These are phyloP conservation scores for Drosophila jambulina DNA, from an alignment of 1,140 invertebrate species.

Conservation along the genomic window DNA sequence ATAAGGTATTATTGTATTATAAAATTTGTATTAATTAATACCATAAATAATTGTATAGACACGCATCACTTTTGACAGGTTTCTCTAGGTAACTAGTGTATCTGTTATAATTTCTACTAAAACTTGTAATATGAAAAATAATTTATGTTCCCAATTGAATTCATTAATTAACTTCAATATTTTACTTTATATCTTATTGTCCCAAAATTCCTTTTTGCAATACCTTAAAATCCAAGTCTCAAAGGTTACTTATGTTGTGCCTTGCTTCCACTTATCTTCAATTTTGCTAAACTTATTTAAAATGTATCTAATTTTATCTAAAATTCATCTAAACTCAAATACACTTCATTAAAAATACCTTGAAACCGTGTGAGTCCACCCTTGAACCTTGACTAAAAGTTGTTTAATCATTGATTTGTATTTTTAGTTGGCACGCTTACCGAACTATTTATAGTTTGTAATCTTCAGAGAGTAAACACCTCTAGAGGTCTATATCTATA, in stretches of 20 bases:
- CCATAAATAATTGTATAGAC: not conserved
- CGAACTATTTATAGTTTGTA: slow-evolving; percentile 33
- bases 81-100: not conserved
- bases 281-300: no score
- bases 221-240: not conserved
- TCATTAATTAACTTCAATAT: not conserved
- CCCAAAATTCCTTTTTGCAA: not conserved
- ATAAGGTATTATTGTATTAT: not conserved
- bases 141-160: not conserved
- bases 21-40: not conserved
- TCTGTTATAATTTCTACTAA: not conserved
- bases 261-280: not conserved
- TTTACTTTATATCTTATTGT: not conserved
- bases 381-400: slow-evolving; percentile 6
- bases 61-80: not conserved
- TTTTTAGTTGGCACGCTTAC: slow-evolving; percentile 57
- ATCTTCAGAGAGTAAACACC: slow-evolving; percentile 18
- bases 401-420: slow-evolving; percentile 6
- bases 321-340: not conserved
- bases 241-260: not conserved
- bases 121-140: no score
- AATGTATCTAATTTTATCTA: no score
- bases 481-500: slow-evolving; percentile 15
- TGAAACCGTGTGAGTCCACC: not conserved
- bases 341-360: not conserved